These are phyloP conservation scores for Phylloscopus trochiloides DNA, from an alignment of 2,113 vertebrate species.

Conservation along the genomic window DNA sequence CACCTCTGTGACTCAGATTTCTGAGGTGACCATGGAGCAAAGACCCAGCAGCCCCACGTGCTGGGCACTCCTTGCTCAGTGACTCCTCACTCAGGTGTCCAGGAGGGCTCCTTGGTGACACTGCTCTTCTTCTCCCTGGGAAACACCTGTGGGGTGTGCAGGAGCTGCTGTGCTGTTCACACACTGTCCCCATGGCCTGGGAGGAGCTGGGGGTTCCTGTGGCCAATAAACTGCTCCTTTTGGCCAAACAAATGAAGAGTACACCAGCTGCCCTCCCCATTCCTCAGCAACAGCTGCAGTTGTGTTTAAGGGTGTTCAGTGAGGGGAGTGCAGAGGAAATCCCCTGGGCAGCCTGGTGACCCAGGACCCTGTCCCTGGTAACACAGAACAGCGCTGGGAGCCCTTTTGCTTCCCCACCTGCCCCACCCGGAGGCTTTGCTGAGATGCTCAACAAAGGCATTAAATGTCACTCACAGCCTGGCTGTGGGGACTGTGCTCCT, in stretches of 20 bases:
- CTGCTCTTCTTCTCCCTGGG: neutral
- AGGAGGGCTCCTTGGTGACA: neutral
- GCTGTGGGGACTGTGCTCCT: neutral
- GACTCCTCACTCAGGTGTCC: neutral
- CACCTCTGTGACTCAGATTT: neutral
- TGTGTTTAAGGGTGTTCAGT: neutral
- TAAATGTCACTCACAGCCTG: neutral
- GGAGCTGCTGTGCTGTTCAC: neutral
- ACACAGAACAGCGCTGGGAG: neutral
- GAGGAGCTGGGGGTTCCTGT: neutral
- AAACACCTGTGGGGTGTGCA: neutral
- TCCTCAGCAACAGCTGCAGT: neutral
- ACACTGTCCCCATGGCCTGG: neutral
- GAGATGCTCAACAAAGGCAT: neutral
- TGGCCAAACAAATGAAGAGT: neutral
- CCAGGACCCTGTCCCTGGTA: neutral
- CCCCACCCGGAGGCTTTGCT: neutral
- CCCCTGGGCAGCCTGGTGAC: accelerated
- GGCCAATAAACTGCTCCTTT: neutral
- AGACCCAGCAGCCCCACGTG: neutral
- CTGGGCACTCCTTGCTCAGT: neutral
- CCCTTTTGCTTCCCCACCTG: neutral
- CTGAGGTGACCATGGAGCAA: neutral
- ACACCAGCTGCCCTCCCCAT: neutral
- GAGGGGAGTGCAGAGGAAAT: neutral